Conservation (phyloP, 2,797 vertebrate species). For the Neosilurus mollespiculum region DNA sequence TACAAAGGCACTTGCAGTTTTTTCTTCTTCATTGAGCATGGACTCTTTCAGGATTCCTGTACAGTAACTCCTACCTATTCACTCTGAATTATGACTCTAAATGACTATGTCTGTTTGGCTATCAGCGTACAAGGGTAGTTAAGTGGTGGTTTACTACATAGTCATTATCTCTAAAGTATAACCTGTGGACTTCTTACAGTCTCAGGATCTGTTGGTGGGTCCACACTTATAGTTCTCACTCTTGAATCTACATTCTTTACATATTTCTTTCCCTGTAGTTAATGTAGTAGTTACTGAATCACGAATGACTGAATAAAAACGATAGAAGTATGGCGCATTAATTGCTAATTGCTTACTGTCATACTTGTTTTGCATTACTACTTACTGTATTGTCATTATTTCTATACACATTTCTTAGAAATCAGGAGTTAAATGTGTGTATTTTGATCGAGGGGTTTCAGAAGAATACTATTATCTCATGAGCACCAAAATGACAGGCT, state of each 20-base stretch:
- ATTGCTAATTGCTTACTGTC: constrained; percentile 13
- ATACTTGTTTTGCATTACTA: constrained; percentile 18
- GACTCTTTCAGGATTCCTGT: neutral
- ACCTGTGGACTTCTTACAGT: neutral
- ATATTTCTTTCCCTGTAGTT: neutral
- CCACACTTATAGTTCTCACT: neutral
- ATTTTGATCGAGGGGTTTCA: neutral
- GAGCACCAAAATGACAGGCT: constrained; percentile 18
- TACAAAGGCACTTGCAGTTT: neutral
- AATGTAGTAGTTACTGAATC: neutral
- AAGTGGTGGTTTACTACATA: neutral
- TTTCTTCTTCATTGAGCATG: neutral
- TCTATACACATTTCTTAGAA: constrained; percentile 10
- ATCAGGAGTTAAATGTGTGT: neutral
- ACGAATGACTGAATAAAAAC: neutral
- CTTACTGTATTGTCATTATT: neutral
- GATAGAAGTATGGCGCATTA: neutral
- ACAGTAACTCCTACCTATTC: neutral
- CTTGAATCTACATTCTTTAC: neutral
- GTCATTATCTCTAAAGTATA: neutral
- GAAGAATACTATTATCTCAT: neutral
- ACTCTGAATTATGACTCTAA: neutral
- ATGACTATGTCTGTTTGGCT: too few relatives aligned
- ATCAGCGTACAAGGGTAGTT: neutral
- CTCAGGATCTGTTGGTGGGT: neutral